Percentiles rank a stretch among this genome's conserved stretches.
These are phyloP conservation scores for Netelia fuscicornis DNA, from an alignment of 2,888 invertebrate species.

Conservation along the genomic window DNA sequence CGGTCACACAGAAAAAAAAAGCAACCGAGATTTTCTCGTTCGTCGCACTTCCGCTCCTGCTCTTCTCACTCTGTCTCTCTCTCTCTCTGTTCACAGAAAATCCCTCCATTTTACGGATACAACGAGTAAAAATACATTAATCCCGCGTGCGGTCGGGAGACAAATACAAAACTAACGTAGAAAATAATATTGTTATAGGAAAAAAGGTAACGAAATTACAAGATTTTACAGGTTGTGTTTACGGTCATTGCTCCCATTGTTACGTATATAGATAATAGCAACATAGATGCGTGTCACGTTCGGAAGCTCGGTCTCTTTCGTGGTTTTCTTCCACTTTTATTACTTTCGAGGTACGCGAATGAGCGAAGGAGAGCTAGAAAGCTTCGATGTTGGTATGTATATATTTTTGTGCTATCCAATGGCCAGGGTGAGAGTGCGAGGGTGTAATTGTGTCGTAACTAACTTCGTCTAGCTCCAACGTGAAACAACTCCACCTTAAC, in stretches of 20 bases:
- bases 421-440: slow-evolving; percentile 31
- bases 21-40: slow-evolving; percentile 49
- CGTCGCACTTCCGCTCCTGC: slow-evolving; percentile 19
- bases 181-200: slow-evolving; percentile 8
- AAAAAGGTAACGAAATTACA: slow-evolving; percentile 12
- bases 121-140: slow-evolving; percentile 58
- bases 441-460: slow-evolving; percentile 67
- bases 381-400: not conserved
- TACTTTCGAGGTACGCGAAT: not conserved
- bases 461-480: slow-evolving; percentile 60
- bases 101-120: not conserved
- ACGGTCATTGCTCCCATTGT: slow-evolving; percentile 10
- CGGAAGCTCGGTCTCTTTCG: slow-evolving; percentile 10
- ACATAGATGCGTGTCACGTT: slow-evolving; percentile 54
- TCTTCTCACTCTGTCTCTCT: slow-evolving; percentile 4
- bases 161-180: slow-evolving; percentile 10
- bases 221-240: slow-evolving; percentile 10
- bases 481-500: slow-evolving; percentile 63
- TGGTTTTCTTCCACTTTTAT: slow-evolving; percentile 7
- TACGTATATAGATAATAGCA: slow-evolving; percentile 20
- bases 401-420: slow-evolving; percentile 30
- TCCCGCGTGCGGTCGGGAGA: slow-evolving; percentile 34
- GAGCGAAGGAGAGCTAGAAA: not conserved
- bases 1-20: slow-evolving; percentile 41
- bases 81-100: not conserved